phyloP scores from a whole-genome alignment of 2,888 invertebrate species.

The Thera obeliscata region DNA sequence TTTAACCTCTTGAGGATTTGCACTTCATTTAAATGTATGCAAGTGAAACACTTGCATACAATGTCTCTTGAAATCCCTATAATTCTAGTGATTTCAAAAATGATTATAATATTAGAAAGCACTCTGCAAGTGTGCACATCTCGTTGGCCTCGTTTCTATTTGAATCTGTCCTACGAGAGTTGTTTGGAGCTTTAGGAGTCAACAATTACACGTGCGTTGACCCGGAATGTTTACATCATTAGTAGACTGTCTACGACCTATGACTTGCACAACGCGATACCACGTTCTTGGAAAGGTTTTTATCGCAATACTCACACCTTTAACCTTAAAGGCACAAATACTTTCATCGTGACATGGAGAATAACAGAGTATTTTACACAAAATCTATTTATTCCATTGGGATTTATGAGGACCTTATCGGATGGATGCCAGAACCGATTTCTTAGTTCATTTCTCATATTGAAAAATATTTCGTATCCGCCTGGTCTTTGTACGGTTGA shows the following conservation, averaged over 20 bases:
- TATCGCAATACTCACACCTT: slow-evolving; percentile 31
- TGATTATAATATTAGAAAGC: slow-evolving; percentile 13
- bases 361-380: slow-evolving; percentile 27
- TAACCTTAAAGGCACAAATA: slow-evolving; percentile 26
- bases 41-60: slow-evolving; percentile 14
- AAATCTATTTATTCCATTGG: slow-evolving; percentile 35
- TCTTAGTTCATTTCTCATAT: slow-evolving; percentile 35
- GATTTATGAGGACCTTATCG: slow-evolving; percentile 40
- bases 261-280: slow-evolving; percentile 4
- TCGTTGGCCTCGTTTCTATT: slow-evolving; percentile 50
- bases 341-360: slow-evolving; percentile 26
- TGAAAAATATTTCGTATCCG: slow-evolving; percentile 28
- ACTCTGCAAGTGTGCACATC: slow-evolving; percentile 21
- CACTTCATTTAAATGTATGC: neutral
- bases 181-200: slow-evolving; percentile 64
- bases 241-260: slow-evolving; percentile 23
- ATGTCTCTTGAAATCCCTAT: slow-evolving; percentile 25
- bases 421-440: slow-evolving; percentile 33
- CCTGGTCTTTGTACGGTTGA: slow-evolving; percentile 18
- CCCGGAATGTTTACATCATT: slow-evolving; percentile 53
- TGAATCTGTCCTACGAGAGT: slow-evolving; percentile 55
- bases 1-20: slow-evolving; percentile 29
- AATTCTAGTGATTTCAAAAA: slow-evolving; percentile 34
- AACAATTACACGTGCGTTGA: slow-evolving; percentile 68
- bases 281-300: slow-evolving; percentile 29